Evolutionary conservation across 2,113 vertebrate species (phyloP), one percentile per base, ranked within the genome.

Genomic region (Hydrochoerus hydrochaeris): DNA sequence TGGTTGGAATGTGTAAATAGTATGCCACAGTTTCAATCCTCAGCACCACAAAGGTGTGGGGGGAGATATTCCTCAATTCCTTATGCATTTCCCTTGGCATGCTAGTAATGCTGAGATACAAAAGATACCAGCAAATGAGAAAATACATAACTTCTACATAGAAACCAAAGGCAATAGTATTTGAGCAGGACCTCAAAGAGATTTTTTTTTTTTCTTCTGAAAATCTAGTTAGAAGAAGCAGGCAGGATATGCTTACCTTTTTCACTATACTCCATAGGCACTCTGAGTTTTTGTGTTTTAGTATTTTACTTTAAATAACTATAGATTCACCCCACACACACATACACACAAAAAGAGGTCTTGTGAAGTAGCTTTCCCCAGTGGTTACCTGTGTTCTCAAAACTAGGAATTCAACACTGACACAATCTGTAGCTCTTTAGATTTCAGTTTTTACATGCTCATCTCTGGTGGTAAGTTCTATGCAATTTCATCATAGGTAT

Each of bases 191-290:
- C 14, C 22, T 91, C 20, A 38, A 73, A 60, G 52, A 44, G 20
- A 35, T 67, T 81, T 93, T 78, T 49, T 78, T 49, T 86, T 49
- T 86, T 95, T n/a, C 62, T 78, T 82, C 62, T 90, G 11, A 96
- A 96, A 54, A 91, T 26, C 14, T 41, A 16, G 38, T 69, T 82
- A 88, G 52, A 88, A 88, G 44, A 88, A n/a, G n/a, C 62, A 93
- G 20, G 41, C 90, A 82, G 5, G 14, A 92, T 41, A 77, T 11
- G 20, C 41, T 54, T 93, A 73, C 38, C 49, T 89, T 83, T 67
- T 58, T 89, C 83, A 82, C n/a, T 86, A 82, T 14, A 62, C 7
- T 89, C n/a, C 63, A 83, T 17, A 2, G 44, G 67, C 26, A n/a
- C 49, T 85, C 49, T 84, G 35, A 94, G 44, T n/a, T 38, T 81